These are phyloP conservation scores for Chaetophractus vellerosus DNA, from an alignment of 2,797 vertebrate species.

Conservation along the genomic window DNA sequence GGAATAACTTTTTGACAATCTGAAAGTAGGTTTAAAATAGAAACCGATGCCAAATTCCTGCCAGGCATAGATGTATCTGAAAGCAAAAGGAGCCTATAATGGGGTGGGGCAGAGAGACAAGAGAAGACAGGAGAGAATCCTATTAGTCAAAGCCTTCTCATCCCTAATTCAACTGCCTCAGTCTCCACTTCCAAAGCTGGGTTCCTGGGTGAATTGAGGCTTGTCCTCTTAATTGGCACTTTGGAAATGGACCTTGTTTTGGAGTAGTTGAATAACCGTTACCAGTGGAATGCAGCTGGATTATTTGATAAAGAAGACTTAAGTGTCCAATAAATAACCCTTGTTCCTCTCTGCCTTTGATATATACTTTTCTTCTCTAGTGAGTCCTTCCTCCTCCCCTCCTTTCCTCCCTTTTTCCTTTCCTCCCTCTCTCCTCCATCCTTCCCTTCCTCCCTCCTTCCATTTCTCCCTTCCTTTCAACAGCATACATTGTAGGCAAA, in stretches of 20 bases:
- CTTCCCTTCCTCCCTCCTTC: neutral
- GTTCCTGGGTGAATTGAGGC: neutral
- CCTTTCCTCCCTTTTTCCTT: too few relatives aligned
- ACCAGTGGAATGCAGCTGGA: neutral
- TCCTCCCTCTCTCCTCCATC: neutral
- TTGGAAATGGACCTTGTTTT: neutral
- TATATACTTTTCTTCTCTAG: neutral
- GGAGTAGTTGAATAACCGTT: neutral
- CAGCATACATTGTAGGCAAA: neutral
- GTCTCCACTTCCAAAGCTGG: neutral
- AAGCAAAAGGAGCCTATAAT: neutral
- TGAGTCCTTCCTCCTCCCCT: neutral
- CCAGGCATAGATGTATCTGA: too few relatives aligned
- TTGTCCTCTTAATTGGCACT: neutral
- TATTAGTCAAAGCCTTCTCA: neutral
- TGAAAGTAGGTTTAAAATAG: conserved; percentile 31
- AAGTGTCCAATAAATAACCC: neutral
- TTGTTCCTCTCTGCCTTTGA: neutral
- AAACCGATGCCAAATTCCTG: neutral
- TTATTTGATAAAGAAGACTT: neutral
- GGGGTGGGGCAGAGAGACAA: too few relatives aligned
- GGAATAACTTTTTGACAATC: neutral
- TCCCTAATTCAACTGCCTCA: rapidly evolving
- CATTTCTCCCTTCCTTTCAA: neutral
- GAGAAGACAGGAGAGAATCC: neutral